A percentile compares a stretch with the other conserved stretches of the same genome.
These are phyloP conservation scores for Gymnogyps californianus DNA, from an alignment of 2,113 vertebrate genomes.

Conservation along the genomic window DNA sequence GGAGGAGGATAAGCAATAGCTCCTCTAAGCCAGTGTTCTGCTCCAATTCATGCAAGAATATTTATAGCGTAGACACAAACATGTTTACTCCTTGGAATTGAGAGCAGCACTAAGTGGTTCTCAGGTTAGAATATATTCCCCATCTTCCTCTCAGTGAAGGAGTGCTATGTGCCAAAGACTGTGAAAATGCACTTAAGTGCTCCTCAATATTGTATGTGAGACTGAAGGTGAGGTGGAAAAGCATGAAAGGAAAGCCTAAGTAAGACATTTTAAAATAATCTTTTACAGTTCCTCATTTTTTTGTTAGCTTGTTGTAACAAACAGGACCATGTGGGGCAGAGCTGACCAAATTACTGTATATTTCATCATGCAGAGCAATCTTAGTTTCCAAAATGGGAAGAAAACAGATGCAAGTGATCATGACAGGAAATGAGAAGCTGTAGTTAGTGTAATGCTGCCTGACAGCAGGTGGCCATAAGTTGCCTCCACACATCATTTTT, in stretches of 20 bases:
- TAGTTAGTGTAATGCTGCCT: neutral
- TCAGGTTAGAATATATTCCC: neutral
- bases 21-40: neutral
- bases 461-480: constrained; percentile 18
- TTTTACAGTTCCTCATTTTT: neutral
- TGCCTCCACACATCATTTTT: neutral
- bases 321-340: neutral
- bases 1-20: neutral
- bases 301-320: neutral
- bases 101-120: neutral
- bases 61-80: neutral
- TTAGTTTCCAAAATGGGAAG: neutral
- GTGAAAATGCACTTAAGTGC: neutral
- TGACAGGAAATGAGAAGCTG: constrained; percentile 20
- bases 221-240: neutral
- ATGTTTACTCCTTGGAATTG: neutral
- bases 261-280: neutral
- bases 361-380: neutral
- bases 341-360: neutral
- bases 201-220: neutral
- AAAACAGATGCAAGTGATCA: constrained; percentile 27
- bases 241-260: neutral
- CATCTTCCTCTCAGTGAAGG: neutral
- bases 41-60: neutral
- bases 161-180: neutral